Evolutionary conservation across 2,113 vertebrate genomes (phyloP).

Genomic region (Ellobius talpinus): DNA sequence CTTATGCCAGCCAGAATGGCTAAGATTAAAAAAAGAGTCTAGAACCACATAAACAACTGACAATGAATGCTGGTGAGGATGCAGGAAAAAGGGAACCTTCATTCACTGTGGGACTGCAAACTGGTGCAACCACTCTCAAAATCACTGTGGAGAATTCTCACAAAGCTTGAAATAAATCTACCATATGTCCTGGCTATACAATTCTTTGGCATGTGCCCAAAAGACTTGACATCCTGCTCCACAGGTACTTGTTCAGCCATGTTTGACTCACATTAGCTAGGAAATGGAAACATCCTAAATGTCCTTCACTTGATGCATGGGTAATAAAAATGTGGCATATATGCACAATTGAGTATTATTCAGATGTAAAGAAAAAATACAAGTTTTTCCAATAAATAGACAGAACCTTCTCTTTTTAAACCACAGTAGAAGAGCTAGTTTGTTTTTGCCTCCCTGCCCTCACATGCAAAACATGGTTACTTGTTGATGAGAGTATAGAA

Average conservation of each 20-base stretch:
- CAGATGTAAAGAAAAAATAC: background rate
- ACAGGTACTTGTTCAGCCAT: background rate
- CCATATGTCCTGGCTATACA: too few species aligned
- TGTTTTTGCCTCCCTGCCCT: background rate
- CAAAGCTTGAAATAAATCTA: background rate
- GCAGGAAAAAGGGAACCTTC: background rate
- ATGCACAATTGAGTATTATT: background rate
- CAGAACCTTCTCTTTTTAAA: background rate
- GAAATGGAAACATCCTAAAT: background rate
- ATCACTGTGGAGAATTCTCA: background rate
- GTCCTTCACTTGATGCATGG: background rate
- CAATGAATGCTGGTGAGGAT: background rate
- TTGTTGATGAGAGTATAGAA: background rate
- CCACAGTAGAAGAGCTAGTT: background rate
- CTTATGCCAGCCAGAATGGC: background rate
- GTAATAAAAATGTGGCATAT: background rate
- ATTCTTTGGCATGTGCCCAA: background rate
- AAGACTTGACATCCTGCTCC: background rate
- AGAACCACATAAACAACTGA: background rate
- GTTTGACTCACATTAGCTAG: background rate
- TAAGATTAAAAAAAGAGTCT: background rate
- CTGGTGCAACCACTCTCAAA: background rate
- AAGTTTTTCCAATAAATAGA: background rate
- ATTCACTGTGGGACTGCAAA: background rate
- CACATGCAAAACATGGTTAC: background rate